Conservation (phyloP, 2,888 invertebrate genomes). For the Mesochorus sp. region DNA sequence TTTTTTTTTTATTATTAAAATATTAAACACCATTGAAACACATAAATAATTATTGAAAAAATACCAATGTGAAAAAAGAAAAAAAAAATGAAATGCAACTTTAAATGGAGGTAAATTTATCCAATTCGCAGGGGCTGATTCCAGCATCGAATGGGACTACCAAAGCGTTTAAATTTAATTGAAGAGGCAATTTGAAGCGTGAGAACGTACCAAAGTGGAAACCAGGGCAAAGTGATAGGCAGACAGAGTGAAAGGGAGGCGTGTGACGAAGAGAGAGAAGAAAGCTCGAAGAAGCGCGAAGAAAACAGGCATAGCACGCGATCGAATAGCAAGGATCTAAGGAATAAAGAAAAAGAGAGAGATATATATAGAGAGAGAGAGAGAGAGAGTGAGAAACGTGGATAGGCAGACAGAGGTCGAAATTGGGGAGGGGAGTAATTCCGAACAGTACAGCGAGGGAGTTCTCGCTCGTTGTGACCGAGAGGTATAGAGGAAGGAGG, state of each 20-base stretch:
- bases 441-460: constrained; percentile 22
- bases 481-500: constrained; percentile 61
- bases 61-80: not conserved
- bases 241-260: too few species aligned
- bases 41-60: not conserved
- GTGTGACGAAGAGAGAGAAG: not conserved
- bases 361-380: not conserved
- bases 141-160: constrained; percentile 43
- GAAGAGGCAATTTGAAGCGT: constrained; percentile 58
- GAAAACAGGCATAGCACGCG: constrained; percentile 1
- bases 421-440: constrained; percentile 5
- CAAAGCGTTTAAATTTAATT: constrained; percentile 61
- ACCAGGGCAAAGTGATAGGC: constrained; percentile 35
- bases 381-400: not conserved
- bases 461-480: constrained; percentile 34
- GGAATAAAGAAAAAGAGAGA: not conserved
- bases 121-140: constrained; percentile 44
- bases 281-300: constrained; percentile 36
- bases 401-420: constrained; percentile 16
- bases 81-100: constrained; percentile 3
- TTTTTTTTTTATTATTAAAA: too few species aligned
- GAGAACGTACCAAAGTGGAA: constrained; percentile 56
- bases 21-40: too few species aligned
- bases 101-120: constrained; percentile 8
- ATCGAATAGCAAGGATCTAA: constrained; percentile 16